Percentiles rank a stretch among this genome's conserved stretches.
phyloP scores from a whole-genome alignment of 1,140 invertebrate genomes.

The Papilio glaucus region DNA sequence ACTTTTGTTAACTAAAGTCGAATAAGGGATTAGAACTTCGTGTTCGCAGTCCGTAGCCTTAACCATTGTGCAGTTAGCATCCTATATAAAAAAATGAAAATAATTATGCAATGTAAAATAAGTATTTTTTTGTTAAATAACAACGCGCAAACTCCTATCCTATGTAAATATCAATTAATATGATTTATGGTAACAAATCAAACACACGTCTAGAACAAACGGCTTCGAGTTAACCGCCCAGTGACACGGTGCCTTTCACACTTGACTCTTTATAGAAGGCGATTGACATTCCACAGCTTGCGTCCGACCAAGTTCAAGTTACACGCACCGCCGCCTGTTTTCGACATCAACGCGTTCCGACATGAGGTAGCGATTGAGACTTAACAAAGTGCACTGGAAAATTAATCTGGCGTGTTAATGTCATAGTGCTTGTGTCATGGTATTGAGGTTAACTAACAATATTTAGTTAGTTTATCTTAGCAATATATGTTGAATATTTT shows the following conservation, averaged over 20 bases:
- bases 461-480: too few relatives aligned
- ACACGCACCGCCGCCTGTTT: slow-evolving; percentile 35
- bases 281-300: slow-evolving; percentile 64
- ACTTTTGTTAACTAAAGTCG: too few relatives aligned
- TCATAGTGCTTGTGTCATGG: slow-evolving; percentile 4
- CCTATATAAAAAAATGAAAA: too few relatives aligned
- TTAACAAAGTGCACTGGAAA: slow-evolving; percentile 27
- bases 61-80: too few relatives aligned
- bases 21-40: too few relatives aligned
- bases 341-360: slow-evolving; percentile 36
- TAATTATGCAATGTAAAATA: too few relatives aligned
- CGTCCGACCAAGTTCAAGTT: slow-evolving; percentile 62
- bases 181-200: neutral
- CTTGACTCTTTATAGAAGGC: slow-evolving; percentile 69
- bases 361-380: slow-evolving; percentile 32
- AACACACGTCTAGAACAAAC: slow-evolving; percentile 25
- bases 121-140: too few relatives aligned
- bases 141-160: too few relatives aligned
- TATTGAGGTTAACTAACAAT: slow-evolving; percentile 18
- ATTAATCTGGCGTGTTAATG: slow-evolving; percentile 27
- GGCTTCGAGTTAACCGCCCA: slow-evolving; percentile 37
- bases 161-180: slow-evolving; percentile 6
- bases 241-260: slow-evolving; percentile 58
- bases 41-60: neutral
- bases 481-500: too few relatives aligned